phyloP scores from a whole-genome alignment of 1,140 invertebrate species.

The Drosophila punjabiensis region DNA sequence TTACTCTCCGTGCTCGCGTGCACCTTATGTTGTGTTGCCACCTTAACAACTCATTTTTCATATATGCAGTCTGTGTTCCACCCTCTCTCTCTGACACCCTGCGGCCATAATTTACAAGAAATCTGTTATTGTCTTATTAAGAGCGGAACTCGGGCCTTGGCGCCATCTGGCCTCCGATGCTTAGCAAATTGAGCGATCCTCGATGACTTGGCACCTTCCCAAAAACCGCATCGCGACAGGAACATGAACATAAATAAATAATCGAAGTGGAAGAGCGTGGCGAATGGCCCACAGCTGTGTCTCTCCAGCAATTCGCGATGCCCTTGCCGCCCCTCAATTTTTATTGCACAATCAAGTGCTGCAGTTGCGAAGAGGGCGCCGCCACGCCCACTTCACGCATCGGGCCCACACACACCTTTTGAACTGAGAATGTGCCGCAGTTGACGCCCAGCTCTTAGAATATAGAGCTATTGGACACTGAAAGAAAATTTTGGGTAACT shows the following conservation, averaged over 20 bases:
- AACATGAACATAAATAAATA: slow-evolving; percentile 78
- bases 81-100: slow-evolving; percentile 1
- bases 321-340: slow-evolving; percentile 55
- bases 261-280: slow-evolving; percentile 74
- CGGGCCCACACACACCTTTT: slow-evolving; percentile 68
- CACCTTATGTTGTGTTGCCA: slow-evolving; percentile 24
- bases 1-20: background rate
- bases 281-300: slow-evolving; percentile 71
- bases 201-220: slow-evolving; percentile 73
- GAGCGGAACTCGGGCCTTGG: slow-evolving; percentile 28
- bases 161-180: slow-evolving; percentile 74
- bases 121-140: slow-evolving; percentile 78
- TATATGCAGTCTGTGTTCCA: background rate
- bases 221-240: slow-evolving; percentile 71
- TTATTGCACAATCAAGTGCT: slow-evolving; percentile 82
- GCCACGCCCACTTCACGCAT: slow-evolving; percentile 74
- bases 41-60: slow-evolving; percentile 53
- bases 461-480: slow-evolving; percentile 24
- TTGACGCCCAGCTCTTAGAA: slow-evolving; percentile 61
- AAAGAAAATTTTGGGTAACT: background rate
- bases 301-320: slow-evolving; percentile 70
- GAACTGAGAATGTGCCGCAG: slow-evolving; percentile 66
- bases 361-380: slow-evolving; percentile 58
- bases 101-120: slow-evolving; percentile 74
- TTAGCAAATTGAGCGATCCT: slow-evolving; percentile 74